These are phyloP conservation scores for Silurus asotus DNA, from an alignment of 2,113 vertebrate genomes.

Conservation along the genomic window DNA sequence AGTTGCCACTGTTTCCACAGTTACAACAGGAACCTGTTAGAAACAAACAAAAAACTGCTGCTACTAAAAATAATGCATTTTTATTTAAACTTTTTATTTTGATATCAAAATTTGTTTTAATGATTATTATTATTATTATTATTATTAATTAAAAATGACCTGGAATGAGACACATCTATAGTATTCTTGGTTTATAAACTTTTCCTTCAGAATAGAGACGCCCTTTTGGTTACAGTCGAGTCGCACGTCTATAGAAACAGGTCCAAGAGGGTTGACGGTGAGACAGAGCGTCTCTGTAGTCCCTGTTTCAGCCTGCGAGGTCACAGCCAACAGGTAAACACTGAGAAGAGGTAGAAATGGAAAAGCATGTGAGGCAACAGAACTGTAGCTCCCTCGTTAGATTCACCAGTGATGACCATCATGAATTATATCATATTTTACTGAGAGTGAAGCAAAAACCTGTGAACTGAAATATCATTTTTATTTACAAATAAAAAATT, in stretches of 20 bases:
- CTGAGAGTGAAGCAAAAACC: neutral
- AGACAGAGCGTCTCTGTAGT: constrained; percentile 67
- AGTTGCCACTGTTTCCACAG: constrained; percentile 32
- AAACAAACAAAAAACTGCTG: neutral
- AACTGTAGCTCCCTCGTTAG: neutral
- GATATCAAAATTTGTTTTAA: too few species aligned
- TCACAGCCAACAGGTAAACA: constrained; percentile 66
- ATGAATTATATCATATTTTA: neutral
- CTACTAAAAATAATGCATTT: too few species aligned
- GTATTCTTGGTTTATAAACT: constrained; percentile 45
- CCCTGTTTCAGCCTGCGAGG: constrained; percentile 63
- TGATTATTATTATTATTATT: too few species aligned
- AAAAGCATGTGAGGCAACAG: neutral
- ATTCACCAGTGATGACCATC: neutral
- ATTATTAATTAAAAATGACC: constrained; percentile 53
- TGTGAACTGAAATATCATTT: too few species aligned
- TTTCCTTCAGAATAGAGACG: constrained; percentile 51
- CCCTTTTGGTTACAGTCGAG: constrained; percentile 29
- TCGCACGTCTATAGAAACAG: constrained; percentile 45
- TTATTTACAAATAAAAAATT: too few species aligned
- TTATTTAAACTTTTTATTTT: too few species aligned
- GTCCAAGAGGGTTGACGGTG: constrained; percentile 51
- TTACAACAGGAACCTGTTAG: constrained; percentile 64
- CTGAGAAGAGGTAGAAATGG: constrained; percentile 51
- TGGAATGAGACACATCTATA: constrained; percentile 64